Conservation (phyloP, 1,140 invertebrate species). For the Trissolcus basalis region DNA sequence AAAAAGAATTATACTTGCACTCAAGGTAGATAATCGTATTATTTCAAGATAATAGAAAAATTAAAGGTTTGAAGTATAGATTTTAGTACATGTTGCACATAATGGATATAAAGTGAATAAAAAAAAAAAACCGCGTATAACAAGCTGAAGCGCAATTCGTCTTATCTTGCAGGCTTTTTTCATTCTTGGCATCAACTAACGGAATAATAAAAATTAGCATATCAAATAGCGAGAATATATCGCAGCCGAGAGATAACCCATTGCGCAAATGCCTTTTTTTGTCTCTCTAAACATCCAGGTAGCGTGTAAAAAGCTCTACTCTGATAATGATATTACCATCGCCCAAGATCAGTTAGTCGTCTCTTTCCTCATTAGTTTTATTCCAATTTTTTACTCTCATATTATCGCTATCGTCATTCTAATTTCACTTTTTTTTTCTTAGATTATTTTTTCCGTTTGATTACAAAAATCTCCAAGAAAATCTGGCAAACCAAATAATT, state of each 20-base stretch:
- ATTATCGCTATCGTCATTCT: constrained; percentile 19
- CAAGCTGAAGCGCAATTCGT: constrained; percentile 12
- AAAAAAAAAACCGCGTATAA: constrained; percentile 1
- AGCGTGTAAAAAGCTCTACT: constrained; percentile 21
- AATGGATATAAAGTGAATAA: too few species aligned
- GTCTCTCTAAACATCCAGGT: constrained; percentile 21
- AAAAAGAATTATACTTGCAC: too few species aligned
- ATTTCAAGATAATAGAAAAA: too few species aligned
- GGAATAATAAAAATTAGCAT: constrained; percentile 38
- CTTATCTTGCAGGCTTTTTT: constrained; percentile 22
- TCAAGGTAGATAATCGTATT: too few species aligned
- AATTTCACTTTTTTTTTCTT: too few species aligned
- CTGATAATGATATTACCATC: constrained; percentile 46
- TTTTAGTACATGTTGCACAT: not conserved
- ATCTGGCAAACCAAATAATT: too few species aligned
- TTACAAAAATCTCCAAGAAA: too few species aligned
- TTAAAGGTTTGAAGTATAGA: too few species aligned
- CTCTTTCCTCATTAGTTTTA: constrained; percentile 29
- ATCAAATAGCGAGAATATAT: constrained; percentile 35
- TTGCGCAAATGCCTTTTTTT: constrained; percentile 34
- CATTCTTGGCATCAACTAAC: constrained; percentile 13
- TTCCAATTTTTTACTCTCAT: constrained; percentile 22
- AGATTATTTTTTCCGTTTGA: too few species aligned
- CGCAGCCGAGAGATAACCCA: constrained; percentile 20
- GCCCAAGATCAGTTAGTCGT: constrained; percentile 23